Base-by-base conservation (phyloP, 2,888 invertebrate genomes). In the Peribatodes rhomboidaria region DNA sequence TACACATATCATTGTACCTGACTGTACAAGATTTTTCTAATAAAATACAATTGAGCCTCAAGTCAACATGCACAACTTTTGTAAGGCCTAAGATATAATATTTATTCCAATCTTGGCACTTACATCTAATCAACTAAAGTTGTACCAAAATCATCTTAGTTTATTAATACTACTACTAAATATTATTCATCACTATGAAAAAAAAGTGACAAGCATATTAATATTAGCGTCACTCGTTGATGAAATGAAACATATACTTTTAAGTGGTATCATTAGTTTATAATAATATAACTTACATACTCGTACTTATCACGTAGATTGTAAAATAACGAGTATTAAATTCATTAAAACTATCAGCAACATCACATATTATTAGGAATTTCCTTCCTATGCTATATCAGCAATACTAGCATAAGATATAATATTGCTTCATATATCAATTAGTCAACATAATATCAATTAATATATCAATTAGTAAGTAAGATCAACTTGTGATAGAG, bases 401-500 rank as follows among this genome's bases (percentile, higher is more conserved):
- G 89, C 88, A 89, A 91, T 91, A 89, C 75, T 90, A 89, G 84
- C 14, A 4, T 87, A 83, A 84, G 80, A 65, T 71, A n/a, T n/a
- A n/a, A 67, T 79, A 79, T 78, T 80, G 84, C 79, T 77, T 81
- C 74, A 87, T 90, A 87, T 90, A 87, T 92, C 90, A 85, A 87
- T 87, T 83, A 80, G 72, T 75, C 67, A 68, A 77, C 73, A 65
- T 71, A 61, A 80, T 82, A 86, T 84, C 85, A 88, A 88, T 86
- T 85, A 88, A 84, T 70, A 86, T 93, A 90, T 93, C 92, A 89
- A 87, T 89, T 82, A 86, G 81, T 82, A 72, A 69, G 61, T 79
- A 85, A 86, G 70, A 59, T 73, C 93, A 93, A 92, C 93, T 91
- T 88, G 93, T 93, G 94, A 94, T 94, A 92, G 69, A 91, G 93